Evolutionary conservation across 1,140 invertebrate genomes (phyloP), one percentile per base, ranked within the genome.

Genomic region (Diorhabda sublineata): DNA sequence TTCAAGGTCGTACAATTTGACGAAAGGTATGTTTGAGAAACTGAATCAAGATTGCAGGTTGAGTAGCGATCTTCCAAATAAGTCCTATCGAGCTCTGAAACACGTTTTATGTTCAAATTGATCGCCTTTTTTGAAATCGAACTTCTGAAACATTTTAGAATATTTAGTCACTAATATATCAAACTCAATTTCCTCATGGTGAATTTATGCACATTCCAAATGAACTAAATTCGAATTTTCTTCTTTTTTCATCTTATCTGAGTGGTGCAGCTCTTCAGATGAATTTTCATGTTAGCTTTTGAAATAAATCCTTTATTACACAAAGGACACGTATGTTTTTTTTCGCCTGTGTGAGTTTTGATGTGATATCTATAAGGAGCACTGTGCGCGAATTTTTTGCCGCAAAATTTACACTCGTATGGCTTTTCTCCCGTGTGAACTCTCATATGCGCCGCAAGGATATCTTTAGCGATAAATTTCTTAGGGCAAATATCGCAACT

Each of bases 341-440:
- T 62, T 59, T 72, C 68, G 9, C 71, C 62, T 42, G 59, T 64
- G 45, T 73, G 71, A 45, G 64, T 61, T 26, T 61, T 64, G n/a
- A 67, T 64, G 42, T 71, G 69, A 11, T 61, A 58, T 41, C 63
- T 64, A 52, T 78, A 65, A 5, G 74, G 71, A 0, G 72, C 75
- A 2, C 88, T 88, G 76, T 92, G 90, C 0, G 89, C 91, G 75
- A 94, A 94, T 2, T 87, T 81, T 76, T 91, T 85, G 2, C 88
- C 88, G 78, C 92, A 94, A 42, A 88, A 83, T 4, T 86, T 81
- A 81, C 93, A 95, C 58, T 90, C 85, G 79, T 90, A 93, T 8
- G 91, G 91, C 76, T 91, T 92, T 76, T 93, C 90, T 2, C 92
- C 91, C 0, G 91, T 92, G 73, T 94, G 91, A 64, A 87, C 86